Base-by-base conservation (phyloP, 35 echinoderm and acorn worm species). In the Amphiura filiformis region DNA sequence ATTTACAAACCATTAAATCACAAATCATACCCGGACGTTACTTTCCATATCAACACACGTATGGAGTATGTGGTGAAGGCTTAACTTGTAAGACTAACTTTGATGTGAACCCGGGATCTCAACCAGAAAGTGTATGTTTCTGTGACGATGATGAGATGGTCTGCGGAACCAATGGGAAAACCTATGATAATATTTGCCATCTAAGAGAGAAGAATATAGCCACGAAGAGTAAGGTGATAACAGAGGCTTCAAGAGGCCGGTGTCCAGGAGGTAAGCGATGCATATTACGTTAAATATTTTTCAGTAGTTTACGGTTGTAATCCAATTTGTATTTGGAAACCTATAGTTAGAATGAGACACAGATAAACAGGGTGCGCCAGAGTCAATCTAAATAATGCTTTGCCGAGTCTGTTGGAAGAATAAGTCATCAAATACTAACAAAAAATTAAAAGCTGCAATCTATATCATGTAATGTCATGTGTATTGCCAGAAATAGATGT, bases 81-180 rank as follows among this genome's bases (percentile, higher is more conserved):
- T 36, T 88, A n/a, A 39, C 65, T 23, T 93, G 91, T 83, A 22
- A 37, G 17, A 56, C 86, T 31, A 88, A 86, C 30, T 39, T 83
- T 31, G 91, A 88, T 13, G 39, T 93, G 1, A 80, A 78, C 0
- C 85, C 80, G 11, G 86, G 86, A 38, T 79, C 91, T 0, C 36
- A 88, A 1, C 91, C 91, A 33, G 91, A 88, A 1, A 76, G 52
- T 37, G 80, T 93, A 20, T 93, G 91, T 83, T 44, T 40, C 36
- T 93, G 91, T 39, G 38, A 83, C n/a, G 81, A 93, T 28, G 65
- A 88, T 56, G 65, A 83, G 31, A 57, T 93, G 38, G 91, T 88
- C 0, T 93, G 91, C 84, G 91, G 91, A 37, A 82, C 91, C 35
- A 85, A 93, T 39, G 91, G 91, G 1, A 87, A 83, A 56, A 93